Percentiles rank a stretch among this genome's conserved stretches.
Evolutionary conservation across 2,888 invertebrate genomes (phyloP).

Genomic region (Seira sanloemensis): DNA sequence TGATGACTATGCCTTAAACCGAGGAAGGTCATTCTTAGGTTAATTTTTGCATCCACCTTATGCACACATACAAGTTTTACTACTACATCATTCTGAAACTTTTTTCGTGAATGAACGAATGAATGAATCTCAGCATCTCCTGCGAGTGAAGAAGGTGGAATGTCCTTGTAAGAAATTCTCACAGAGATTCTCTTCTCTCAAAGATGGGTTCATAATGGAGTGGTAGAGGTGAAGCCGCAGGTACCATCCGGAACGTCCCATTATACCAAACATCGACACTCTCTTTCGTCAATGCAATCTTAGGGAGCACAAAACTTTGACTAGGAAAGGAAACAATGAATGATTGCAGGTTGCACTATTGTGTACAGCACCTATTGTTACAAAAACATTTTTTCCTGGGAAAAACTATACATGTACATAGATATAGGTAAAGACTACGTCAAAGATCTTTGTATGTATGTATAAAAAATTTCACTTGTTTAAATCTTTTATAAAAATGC

Average conservation of each 20-base stretch:
- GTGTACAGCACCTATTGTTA: constrained; percentile 42
- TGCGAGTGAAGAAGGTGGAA: background rate
- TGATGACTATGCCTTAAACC: constrained; percentile 28
- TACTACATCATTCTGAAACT: background rate
- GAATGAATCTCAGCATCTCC: constrained; percentile 40
- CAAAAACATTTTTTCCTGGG: constrained; percentile 40
- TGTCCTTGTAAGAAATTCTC: constrained; percentile 57
- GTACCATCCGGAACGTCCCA: constrained; percentile 57
- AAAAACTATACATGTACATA: constrained; percentile 36
- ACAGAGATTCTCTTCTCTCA: constrained; percentile 23
- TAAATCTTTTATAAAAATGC: constrained; percentile 35
- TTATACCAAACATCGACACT: constrained; percentile 37
- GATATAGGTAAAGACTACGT: constrained; percentile 10
- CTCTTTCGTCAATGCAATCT: constrained; percentile 7
- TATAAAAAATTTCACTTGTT: constrained; percentile 60
- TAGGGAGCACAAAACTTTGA: background rate
- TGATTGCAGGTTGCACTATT: constrained; percentile 59
- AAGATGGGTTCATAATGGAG: constrained; percentile 21
- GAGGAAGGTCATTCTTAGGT: constrained; percentile 45
- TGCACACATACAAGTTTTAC: background rate
- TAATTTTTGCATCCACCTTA: background rate
- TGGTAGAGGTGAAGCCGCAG: constrained; percentile 53
- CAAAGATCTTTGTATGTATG: background rate
- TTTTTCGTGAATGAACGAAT: constrained; percentile 49
- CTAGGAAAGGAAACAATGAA: constrained; percentile 45